Evolutionary conservation across 2,888 invertebrate genomes (phyloP).

Genomic region (Rotaria sp.): DNA sequence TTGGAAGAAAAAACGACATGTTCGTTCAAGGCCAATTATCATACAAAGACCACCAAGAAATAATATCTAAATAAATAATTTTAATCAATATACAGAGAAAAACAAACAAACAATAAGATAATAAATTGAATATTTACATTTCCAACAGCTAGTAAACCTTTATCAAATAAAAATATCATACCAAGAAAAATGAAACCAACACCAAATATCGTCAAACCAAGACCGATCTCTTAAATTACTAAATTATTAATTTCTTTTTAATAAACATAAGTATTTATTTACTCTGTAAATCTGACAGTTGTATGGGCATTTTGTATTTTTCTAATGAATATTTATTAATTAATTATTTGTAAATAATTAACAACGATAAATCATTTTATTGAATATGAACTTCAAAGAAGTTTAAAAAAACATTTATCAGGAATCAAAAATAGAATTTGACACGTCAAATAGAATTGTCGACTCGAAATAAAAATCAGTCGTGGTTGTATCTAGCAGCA

Average conservation of each 20-base stretch:
- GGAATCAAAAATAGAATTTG: background rate
- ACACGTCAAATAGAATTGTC: background rate
- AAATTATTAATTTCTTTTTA: background rate
- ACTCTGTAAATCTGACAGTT: conserved; percentile 39
- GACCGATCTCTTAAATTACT: conserved; percentile 71
- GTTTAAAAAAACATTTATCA: background rate
- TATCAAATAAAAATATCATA: conserved; percentile 84
- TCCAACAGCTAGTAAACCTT: conserved; percentile 92
- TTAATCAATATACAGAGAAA: background rate
- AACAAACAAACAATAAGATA: background rate
- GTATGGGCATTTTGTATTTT: background rate
- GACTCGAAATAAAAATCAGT: background rate
- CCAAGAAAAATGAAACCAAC: conserved; percentile 88
- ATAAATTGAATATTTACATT: conserved; percentile 70
- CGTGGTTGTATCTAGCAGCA: background rate
- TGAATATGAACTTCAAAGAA: background rate
- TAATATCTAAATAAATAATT: conserved; percentile 68
- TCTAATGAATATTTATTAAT: background rate
- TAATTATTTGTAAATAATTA: background rate
- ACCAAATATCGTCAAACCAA: conserved; percentile 90
- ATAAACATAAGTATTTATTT: background rate
- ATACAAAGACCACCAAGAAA: conserved; percentile 89
- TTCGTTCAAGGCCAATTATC: conserved; percentile 87
- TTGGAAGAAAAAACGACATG: conserved; percentile 95
- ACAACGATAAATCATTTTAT: background rate